phyloP scores from a whole-genome alignment of 2,888 invertebrate species.

The Saturnia japonica region DNA sequence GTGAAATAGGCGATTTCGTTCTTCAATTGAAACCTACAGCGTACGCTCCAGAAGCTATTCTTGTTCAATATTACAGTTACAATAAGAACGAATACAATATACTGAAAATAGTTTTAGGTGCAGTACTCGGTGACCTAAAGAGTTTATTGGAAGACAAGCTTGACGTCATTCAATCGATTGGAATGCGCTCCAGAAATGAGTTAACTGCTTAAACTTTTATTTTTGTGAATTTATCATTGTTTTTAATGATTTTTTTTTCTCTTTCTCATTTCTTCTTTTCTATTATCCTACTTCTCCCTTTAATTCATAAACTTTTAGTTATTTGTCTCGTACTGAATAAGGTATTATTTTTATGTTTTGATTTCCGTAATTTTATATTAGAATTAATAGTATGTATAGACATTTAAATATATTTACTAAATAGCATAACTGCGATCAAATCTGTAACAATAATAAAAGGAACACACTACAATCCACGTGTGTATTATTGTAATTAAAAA shows the following conservation, averaged over 20 bases:
- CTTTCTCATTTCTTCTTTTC: no score
- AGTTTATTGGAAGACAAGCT: slow-evolving; percentile 39
- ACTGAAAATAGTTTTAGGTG: slow-evolving; percentile 32
- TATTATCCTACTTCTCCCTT: no score
- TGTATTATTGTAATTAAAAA: no score
- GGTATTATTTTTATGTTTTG: no score
- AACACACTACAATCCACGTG: no score
- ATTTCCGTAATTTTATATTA: no score
- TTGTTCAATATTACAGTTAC: slow-evolving; percentile 57
- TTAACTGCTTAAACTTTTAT: slow-evolving; percentile 33
- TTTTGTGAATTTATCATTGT: not conserved
- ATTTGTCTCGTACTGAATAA: no score
- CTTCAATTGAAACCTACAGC: slow-evolving; percentile 53
- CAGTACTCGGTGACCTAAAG: slow-evolving; percentile 39
- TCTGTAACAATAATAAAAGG: no score
- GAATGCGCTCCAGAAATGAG: slow-evolving; percentile 38
- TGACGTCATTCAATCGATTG: slow-evolving; percentile 44
- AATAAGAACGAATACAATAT: slow-evolving; percentile 63
- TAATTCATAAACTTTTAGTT: no score
- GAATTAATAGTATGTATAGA: no score
- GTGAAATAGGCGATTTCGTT: slow-evolving; percentile 37
- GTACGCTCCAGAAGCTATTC: slow-evolving; percentile 49
- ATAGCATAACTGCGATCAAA: no score
- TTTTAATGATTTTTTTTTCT: slow-evolving; percentile 21
- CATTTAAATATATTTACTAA: no score